These are phyloP conservation scores for Monomorium pharaonis DNA, from an alignment of 1,140 invertebrate species.

Conservation along the genomic window DNA sequence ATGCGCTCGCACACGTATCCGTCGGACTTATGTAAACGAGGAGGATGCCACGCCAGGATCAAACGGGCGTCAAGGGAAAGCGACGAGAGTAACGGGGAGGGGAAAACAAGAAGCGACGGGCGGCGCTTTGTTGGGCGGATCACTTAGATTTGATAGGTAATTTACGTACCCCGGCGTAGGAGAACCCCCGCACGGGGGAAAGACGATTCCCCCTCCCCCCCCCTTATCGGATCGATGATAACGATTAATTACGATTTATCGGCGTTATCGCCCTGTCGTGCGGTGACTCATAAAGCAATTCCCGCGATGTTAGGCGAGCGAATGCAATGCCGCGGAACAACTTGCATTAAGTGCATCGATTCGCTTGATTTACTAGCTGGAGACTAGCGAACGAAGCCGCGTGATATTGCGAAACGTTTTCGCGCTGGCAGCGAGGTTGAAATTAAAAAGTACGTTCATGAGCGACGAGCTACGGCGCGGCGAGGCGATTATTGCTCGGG, in stretches of 20 bases:
- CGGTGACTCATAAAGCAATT: constrained; percentile 40
- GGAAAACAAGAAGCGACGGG: constrained; percentile 34
- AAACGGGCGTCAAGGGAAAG: constrained; percentile 30
- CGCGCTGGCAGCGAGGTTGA: background rate
- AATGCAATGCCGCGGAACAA: background rate
- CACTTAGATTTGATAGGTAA: constrained; percentile 54
- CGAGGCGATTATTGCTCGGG: constrained; percentile 35
- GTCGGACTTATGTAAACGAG: constrained; percentile 54
- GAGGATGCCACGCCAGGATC: constrained; percentile 12
- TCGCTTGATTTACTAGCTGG: constrained; percentile 22
- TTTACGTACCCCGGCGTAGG: constrained; percentile 24
- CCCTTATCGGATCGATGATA: constrained; percentile 43
- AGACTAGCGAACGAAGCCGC: background rate
- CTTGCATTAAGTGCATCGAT: constrained; percentile 49
- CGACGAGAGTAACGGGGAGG: background rate
- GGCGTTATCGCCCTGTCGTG: constrained; percentile 18
- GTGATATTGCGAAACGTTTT: background rate
- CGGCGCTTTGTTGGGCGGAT: constrained; percentile 40
- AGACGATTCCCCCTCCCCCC: background rate
- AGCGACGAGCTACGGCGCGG: constrained; percentile 13
- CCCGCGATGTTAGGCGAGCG: constrained; percentile 24
- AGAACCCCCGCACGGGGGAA: background rate
- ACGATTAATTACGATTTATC: constrained; percentile 54
- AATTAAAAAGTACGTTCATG: constrained; percentile 43
- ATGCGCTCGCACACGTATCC: constrained; percentile 35